A percentile compares a stretch with the other conserved stretches of the same genome.
Evolutionary conservation across 2,888 invertebrate species (phyloP).

Genomic region (Trachelus iudaicus): DNA sequence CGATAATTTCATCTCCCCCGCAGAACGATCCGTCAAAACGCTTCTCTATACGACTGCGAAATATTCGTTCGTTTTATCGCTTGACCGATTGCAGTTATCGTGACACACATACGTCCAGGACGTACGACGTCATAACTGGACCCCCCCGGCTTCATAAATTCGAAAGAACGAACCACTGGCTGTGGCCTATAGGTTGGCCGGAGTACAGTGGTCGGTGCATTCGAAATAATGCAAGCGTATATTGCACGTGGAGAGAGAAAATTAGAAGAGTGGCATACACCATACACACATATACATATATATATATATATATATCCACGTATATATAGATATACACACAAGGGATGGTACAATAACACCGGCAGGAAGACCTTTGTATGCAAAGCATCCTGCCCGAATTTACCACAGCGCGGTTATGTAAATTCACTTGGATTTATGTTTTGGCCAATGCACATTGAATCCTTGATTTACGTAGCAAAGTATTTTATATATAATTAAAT

Average conservation of each 20-base stretch:
- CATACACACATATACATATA: no score
- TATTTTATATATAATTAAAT: neutral
- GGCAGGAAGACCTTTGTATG: conserved; percentile 37
- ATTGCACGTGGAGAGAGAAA: conserved; percentile 13
- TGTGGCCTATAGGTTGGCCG: neutral
- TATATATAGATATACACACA: neutral
- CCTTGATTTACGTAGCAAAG: conserved; percentile 35
- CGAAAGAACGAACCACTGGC: conserved; percentile 7
- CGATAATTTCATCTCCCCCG: neutral
- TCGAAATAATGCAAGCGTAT: conserved; percentile 12
- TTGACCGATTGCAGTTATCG: neutral
- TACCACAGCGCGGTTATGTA: conserved; percentile 45
- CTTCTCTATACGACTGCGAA: neutral
- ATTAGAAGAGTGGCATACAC: neutral
- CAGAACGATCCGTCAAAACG: neutral
- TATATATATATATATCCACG: no score
- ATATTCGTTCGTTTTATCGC: neutral
- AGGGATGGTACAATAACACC: neutral
- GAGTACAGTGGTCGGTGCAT: conserved; percentile 3
- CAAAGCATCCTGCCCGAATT: conserved; percentile 45
- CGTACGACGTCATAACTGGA: conserved; percentile 14
- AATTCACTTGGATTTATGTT: conserved; percentile 47
- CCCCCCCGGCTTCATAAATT: conserved; percentile 23
- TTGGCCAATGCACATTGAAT: conserved; percentile 44
- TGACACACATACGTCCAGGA: neutral